Evolutionary conservation across 30 jellyfish, hydroid and myxozoan genomes (phyloP).

Genomic region (Chironex yamaguchii): DNA sequence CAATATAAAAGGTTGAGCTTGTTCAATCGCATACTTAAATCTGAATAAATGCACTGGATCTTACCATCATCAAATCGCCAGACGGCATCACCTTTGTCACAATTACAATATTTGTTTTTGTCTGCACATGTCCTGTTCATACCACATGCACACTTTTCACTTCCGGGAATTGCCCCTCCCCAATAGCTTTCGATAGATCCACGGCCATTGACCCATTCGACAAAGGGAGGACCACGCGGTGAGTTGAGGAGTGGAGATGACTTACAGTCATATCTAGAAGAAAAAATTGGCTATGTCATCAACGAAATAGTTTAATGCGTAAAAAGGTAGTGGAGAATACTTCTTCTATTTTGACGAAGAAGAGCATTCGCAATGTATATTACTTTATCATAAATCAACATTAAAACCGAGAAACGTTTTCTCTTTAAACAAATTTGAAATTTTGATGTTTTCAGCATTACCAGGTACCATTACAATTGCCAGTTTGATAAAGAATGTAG

Average conservation of each 20-base stretch:
- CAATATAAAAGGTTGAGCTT: neutral
- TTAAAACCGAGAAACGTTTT: no score
- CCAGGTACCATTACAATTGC: no score
- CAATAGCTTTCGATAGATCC: conserved; percentile 89
- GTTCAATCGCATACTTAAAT: neutral
- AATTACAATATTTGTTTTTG: conserved; percentile 82
- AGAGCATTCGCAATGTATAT: no score
- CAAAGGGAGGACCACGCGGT: conserved; percentile 96
- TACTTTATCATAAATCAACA: no score
- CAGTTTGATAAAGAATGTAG: no score
- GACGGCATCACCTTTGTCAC: conserved; percentile 87
- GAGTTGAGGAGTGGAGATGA: conserved; percentile 82
- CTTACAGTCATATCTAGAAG: conserved; percentile 70
- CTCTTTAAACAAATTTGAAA: no score
- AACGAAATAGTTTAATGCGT: no score
- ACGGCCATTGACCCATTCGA: conserved; percentile 86
- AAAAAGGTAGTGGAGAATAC: no score
- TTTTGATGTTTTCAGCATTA: no score
- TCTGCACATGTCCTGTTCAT: conserved; percentile 81
- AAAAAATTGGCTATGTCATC: no score
- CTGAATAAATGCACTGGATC: neutral
- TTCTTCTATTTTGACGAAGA: no score
- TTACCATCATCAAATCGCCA: conserved; percentile 96
- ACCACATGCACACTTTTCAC: conserved; percentile 96
- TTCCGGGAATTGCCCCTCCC: conserved; percentile 99